Base-by-base conservation (phyloP, 2,888 invertebrate species). In the Apodemia mormo region DNA sequence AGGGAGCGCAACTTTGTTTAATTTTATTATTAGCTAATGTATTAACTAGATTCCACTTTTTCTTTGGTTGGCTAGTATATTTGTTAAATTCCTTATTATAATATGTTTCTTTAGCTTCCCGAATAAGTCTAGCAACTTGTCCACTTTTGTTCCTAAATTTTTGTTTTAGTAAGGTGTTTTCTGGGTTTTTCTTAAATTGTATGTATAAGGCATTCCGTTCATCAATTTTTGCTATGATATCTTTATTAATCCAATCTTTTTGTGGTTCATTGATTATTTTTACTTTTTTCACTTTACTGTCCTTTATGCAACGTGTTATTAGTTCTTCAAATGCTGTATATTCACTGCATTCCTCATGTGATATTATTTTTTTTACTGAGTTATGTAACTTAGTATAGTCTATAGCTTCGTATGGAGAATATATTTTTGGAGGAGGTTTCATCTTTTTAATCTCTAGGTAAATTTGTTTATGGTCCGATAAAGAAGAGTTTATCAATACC, bases 321-420 rank as follows among this genome's bases (percentile, higher is more conserved):
- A 37, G 14, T 12, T 43, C 22, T 70, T 69, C 69, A n/a, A 66
- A 30, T 66, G 58, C 29, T 22, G 49, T 45, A 37, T 66, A 69
- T 14, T 66, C 33, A 58, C 45, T 56, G 37, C 30, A 52, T 65
- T n/a, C 6, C 30, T 14, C 30, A 43, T 10, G 30, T 8, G 43
- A 2, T 37, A 4, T 8, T 29, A 30, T 40, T 0, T 45, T 33
- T 33, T 69, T 61, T 30, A 70, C 2, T 8, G 64, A 67, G n/a
- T 37, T 22, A 6, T 67, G 64, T 30, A 70, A 29, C 40, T 70
- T 67, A 8, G 2, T 29, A 30, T 69, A 69, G 74, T 76, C 75
- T 75, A 77, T 74, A 69, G 61, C 70, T 70, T 73, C 72, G 72
- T 74, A 74, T 70, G 67, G 69, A 67, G 69, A 66, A 71, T 66